Conservation (phyloP, 2,797 vertebrate species). For the Leptodactylus fallax region DNA sequence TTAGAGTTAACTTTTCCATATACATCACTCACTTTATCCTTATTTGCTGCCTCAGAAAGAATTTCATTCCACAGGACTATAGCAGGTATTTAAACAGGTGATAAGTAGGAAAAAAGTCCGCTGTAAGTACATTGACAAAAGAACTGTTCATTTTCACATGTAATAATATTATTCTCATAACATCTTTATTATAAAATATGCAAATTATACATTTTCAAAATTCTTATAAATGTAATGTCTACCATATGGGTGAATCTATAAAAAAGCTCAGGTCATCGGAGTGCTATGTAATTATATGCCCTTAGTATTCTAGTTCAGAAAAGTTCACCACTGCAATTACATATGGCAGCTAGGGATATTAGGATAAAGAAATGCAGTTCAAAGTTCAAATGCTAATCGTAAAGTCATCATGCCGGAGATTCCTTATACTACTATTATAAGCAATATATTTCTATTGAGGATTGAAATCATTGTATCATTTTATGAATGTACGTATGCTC, state of each 20-base stretch:
- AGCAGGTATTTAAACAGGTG: background rate
- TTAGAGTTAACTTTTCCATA: slow-evolving; percentile 53
- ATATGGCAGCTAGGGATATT: background rate
- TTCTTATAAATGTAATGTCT: slow-evolving; percentile 1
- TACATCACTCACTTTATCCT: slow-evolving; percentile 54
- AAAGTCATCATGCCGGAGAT: background rate
- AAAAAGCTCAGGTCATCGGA: background rate
- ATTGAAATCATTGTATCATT: background rate
- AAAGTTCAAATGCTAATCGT: background rate
- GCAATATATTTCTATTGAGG: background rate
- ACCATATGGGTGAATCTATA: slow-evolving; percentile 19
- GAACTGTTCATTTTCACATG: background rate
- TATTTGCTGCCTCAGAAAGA: slow-evolving; percentile 5
- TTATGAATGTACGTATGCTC: background rate
- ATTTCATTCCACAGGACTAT: background rate
- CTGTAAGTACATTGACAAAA: background rate
- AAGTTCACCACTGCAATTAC: background rate
- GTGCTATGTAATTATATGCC: background rate
- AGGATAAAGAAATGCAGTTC: background rate
- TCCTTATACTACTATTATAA: background rate
- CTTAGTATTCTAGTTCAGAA: background rate
- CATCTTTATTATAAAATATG: background rate
- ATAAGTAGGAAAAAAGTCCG: background rate
- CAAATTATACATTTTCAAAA: slow-evolving; percentile 1
- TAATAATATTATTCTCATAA: background rate